These are phyloP conservation scores for Tragelaphus eurycerus DNA, from an alignment of 2,797 vertebrate genomes.

Conservation along the genomic window DNA sequence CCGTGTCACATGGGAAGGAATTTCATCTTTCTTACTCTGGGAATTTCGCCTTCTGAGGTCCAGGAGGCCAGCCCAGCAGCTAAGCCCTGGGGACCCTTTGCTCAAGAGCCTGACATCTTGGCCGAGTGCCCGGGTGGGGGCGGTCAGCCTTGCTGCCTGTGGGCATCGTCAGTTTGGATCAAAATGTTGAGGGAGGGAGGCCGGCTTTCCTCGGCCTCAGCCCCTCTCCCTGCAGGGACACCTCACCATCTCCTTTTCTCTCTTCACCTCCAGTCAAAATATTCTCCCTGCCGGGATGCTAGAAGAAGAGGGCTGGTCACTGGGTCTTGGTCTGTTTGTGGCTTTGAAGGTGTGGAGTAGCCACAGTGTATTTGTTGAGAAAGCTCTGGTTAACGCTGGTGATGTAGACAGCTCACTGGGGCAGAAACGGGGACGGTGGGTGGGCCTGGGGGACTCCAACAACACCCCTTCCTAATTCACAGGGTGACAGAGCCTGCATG, in stretches of 20 bases:
- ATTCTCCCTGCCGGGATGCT: background rate
- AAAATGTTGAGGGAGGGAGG: too few species aligned
- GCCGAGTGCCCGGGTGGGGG: background rate
- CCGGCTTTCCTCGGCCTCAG: too few species aligned
- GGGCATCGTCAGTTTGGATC: too few species aligned
- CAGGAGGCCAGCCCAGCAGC: background rate
- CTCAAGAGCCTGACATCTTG: background rate
- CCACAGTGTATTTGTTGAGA: background rate
- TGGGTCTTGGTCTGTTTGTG: background rate
- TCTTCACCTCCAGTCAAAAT: background rate
- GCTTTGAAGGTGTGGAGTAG: background rate
- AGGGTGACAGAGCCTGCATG: background rate
- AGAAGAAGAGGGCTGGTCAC: background rate
- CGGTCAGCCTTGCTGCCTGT: too few species aligned
- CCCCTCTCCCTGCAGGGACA: background rate
- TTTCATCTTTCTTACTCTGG: background rate
- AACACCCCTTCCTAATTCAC: background rate
- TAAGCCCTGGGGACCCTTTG: background rate
- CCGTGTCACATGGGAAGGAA: background rate
- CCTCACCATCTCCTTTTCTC: background rate
- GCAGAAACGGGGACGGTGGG: fast-evolving
- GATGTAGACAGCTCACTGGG: background rate
- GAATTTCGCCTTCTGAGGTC: background rate
- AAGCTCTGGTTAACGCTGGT: background rate
- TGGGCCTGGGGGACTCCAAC: too few species aligned